Evolutionary conservation across 2,888 invertebrate genomes (phyloP), one percentile per base, ranked within the genome.

Genomic region (Nematopogon swammerdamellus): DNA sequence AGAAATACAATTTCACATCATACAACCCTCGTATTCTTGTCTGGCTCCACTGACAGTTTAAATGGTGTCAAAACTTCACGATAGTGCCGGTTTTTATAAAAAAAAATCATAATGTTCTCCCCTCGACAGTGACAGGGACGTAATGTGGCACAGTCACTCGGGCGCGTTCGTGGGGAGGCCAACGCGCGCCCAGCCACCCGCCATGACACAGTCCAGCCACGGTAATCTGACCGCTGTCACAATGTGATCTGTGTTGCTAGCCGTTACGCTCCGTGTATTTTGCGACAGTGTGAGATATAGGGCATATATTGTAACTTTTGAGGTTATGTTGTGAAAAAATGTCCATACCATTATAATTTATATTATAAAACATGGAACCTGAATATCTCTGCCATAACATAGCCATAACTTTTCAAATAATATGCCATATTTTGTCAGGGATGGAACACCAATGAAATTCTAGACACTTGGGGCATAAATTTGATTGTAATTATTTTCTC

Each of bases 131-230:
- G 59, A 60, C 71, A 80, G 80, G 71, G 76, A 77, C 54, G 20
- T 72, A 59, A 80, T 80, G 80, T 72, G 77, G 53, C 72, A 75
- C 64, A 79, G 79, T 59, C 71, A 77, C 71, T 68, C 66, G 57
- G 80, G 80, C 19, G 67, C 61, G 58, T 79, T 79, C 72, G 75
- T 53, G 53, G 68, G 70, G 19, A 54, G 36, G 43, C 43, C 18
- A 43, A 36, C 43, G 46, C 18, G 60, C n/a, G n/a, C 62, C 46
- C 51, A 70, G 52, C 29, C 46, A 2, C 51, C 67, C 36, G 60
- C 68, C 57, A 79, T 80, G 80, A 71, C 80, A 57, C 75, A 73
- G 57, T 80, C 80, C 45, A 69, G 69, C 58, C 72, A 80, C 64
- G 80, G 80, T 79, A 77, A 72, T 63, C 56, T 19, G 8, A 14